These are phyloP conservation scores for Physella acuta DNA, from an alignment of 1,140 invertebrate species.

Conservation along the genomic window DNA sequence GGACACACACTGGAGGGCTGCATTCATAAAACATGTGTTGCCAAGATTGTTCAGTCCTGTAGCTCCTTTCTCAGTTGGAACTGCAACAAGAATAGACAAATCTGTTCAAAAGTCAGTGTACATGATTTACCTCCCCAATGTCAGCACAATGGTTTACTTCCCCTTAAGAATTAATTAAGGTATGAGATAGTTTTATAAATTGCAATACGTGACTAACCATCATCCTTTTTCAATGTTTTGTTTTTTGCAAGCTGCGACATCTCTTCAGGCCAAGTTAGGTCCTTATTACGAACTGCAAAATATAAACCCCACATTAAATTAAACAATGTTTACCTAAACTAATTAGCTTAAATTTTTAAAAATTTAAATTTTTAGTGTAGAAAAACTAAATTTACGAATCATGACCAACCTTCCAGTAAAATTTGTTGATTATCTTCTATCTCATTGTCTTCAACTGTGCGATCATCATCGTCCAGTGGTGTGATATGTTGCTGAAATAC, in stretches of 20 bases:
- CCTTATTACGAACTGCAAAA: constrained; percentile 72
- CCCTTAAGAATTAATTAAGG: too few relatives aligned
- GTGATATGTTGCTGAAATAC: constrained; percentile 60
- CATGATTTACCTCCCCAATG: too few relatives aligned
- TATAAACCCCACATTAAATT: too few relatives aligned
- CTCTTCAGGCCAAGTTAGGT: constrained; percentile 89
- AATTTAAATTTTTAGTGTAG: too few relatives aligned
- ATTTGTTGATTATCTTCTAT: constrained; percentile 75
- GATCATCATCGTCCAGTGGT: constrained; percentile 76
- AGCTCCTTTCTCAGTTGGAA: constrained; percentile 67
- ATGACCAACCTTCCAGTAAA: constrained; percentile 68
- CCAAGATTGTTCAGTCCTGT: constrained; percentile 88
- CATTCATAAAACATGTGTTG: constrained; percentile 91
- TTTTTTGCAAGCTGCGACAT: constrained; percentile 70
- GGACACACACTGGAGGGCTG: constrained; percentile 81
- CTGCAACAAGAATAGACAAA: constrained; percentile 42
- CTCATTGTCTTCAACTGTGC: constrained; percentile 71
- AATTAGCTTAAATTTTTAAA: too few relatives aligned
- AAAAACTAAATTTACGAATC: too few relatives aligned
- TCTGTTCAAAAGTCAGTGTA: too few relatives aligned
- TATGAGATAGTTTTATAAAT: too few relatives aligned
- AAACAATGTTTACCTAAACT: too few relatives aligned
- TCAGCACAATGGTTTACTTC: too few relatives aligned
- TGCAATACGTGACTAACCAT: too few relatives aligned
- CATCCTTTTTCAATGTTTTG: constrained; percentile 54